phyloP scores from a whole-genome alignment of 2,888 invertebrate genomes.

The Strigamia maritima region DNA sequence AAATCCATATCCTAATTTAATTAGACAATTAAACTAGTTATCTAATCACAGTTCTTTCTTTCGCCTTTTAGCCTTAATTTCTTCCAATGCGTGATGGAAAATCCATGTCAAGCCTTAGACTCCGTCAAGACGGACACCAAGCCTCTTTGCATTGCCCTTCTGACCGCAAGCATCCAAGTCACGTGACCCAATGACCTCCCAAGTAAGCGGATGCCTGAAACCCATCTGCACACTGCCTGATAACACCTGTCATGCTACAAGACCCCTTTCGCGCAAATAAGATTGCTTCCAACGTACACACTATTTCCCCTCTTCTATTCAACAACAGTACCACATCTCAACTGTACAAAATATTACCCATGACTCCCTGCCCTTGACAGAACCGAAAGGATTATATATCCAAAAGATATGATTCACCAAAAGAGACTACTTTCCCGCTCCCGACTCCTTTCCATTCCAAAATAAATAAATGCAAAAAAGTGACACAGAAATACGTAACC shows the following conservation, averaged over 20 bases:
- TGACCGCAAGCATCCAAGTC: constrained; percentile 17
- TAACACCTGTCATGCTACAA: constrained; percentile 13
- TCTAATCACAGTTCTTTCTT: neutral
- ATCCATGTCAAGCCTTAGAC: neutral
- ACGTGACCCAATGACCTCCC: constrained; percentile 27
- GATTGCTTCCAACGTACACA: constrained; percentile 8
- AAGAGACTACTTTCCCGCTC: neutral
- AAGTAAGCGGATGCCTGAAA: constrained; percentile 20
- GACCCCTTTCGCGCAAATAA: constrained; percentile 22
- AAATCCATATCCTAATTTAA: neutral
- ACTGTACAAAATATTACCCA: constrained; percentile 27
- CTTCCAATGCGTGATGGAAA: neutral
- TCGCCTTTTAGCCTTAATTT: neutral
- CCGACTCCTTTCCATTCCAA: neutral
- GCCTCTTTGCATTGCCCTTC: constrained; percentile 20
- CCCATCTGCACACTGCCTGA: constrained; percentile 27
- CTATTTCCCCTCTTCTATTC: constrained; percentile 6
- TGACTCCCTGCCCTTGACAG: neutral
- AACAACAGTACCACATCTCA: neutral
- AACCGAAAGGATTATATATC: constrained; percentile 2
- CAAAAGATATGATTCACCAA: constrained; percentile 5
- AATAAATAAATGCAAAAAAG: neutral
- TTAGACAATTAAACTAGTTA: neutral
- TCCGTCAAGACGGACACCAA: neutral
- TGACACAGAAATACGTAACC: constrained; percentile 1